Evolutionary conservation across 2,113 vertebrate genomes (phyloP), one percentile per base, ranked within the genome.

Genomic region (Odontesthes bonariensis): DNA sequence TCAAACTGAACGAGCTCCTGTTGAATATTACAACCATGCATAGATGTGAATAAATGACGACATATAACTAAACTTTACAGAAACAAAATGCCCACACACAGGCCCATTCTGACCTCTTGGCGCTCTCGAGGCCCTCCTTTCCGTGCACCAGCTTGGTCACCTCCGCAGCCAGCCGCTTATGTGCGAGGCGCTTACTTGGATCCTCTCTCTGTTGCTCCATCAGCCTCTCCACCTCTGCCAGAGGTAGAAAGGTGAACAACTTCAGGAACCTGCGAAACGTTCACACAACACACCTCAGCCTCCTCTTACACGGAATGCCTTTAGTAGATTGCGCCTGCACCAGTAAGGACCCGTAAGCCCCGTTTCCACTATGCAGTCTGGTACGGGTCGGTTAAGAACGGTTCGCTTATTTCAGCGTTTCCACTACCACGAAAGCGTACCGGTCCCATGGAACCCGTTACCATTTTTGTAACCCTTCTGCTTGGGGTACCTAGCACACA

Each of bases 81-180:
- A 35, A 51, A 31, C 35, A 44, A 33, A 33, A 54, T 8, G 11
- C 9, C 35, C 22, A 56, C 4, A 42, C 5, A 6, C 2, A 51
- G 51, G 11, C 13, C 3, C 46, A 3, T 44, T 31, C 69, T 75
- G 32, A 97, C 98, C 97, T 97, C 83, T 98, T 99, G 14, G 98
- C 97, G 46, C 95, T 96, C 76, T 96, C 95, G 2, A 99, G 88
- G 4, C 98, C 98, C 27, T 97, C 96, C 83, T 93, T 96, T 1
- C 97, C 97, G 53, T 99, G 98, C 68, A 99, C 96, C 32, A 99
- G 94, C 69, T 99, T 99, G 6, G 97, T 99, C 59, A 99, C 96
- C 92, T 99, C 98, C 3, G 97, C 96, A 6, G 98, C 98, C 62
- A 99, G 95, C 6, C 97, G 94, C 72, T 97, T 98, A 57, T 99